phyloP scores from a whole-genome alignment of 2,113 vertebrate species.

The Mirounga angustirostris region DNA sequence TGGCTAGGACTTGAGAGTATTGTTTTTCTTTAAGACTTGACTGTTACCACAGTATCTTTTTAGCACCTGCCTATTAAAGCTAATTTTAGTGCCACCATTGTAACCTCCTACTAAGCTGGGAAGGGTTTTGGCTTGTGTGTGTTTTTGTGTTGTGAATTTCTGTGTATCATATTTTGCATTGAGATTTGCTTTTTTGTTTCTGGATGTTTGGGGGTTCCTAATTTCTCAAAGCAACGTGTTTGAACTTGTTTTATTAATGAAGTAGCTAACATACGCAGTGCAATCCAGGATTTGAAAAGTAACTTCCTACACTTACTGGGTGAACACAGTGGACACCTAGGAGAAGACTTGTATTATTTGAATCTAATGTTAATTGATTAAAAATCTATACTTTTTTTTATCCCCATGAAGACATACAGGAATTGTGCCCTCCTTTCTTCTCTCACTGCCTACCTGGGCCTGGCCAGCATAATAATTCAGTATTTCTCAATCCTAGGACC shows the following conservation, averaged over 20 bases:
- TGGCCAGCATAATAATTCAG: neutral
- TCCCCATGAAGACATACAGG: neutral
- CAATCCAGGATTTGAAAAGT: neutral
- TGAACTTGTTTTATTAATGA: neutral
- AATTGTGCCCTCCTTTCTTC: neutral
- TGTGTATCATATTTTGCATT: neutral
- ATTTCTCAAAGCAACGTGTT: neutral
- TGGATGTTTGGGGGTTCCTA: neutral
- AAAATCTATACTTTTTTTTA: neutral
- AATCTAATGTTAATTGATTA: neutral
- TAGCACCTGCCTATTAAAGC: conserved; percentile 80
- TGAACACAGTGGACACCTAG: neutral
- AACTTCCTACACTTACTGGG: neutral
- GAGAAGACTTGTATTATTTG: neutral
- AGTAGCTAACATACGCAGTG: neutral
- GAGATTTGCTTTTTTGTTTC: neutral
- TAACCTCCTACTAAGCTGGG: conserved; percentile 56
- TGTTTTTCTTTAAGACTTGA: conserved; percentile 51
- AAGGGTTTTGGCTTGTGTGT: neutral
- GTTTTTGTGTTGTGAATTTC: neutral
- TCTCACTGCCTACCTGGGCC: neutral
- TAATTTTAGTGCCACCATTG: conserved; percentile 76
- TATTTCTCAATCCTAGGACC: neutral
- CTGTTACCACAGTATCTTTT: conserved; percentile 71
- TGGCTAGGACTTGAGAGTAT: conserved; percentile 19